Evolutionary conservation across 2,113 vertebrate species (phyloP).

Genomic region (Trinectes maculatus): DNA sequence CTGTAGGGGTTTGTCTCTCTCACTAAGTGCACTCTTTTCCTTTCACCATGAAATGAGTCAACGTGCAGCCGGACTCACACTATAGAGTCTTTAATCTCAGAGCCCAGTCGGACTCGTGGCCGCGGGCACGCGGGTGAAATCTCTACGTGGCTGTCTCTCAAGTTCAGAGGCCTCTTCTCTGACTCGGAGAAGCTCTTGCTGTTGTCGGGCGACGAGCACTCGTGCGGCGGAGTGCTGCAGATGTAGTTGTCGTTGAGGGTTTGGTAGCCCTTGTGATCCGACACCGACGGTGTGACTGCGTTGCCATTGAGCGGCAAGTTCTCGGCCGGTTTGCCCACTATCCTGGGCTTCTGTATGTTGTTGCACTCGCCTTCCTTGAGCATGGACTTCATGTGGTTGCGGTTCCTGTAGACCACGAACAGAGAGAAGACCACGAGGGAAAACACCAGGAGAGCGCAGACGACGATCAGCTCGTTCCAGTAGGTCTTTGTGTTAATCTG

Average conservation of each 20-base stretch:
- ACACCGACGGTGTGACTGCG: constrained; percentile 73
- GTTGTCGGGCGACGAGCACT: constrained; percentile 82
- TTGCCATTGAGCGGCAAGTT: constrained; percentile 90
- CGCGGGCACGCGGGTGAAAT: constrained; percentile 87
- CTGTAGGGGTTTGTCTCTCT: constrained; percentile 42
- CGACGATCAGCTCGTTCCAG: constrained; percentile 94
- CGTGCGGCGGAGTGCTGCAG: constrained; percentile 84
- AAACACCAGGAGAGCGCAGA: constrained; percentile 85
- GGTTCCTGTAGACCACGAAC: constrained; percentile 88
- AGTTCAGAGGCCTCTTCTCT: constrained; percentile 87
- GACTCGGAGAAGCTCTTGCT: constrained; percentile 86
- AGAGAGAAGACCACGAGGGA: constrained; percentile 83
- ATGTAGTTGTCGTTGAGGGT: constrained; percentile 91
- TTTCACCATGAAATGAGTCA: constrained; percentile 39
- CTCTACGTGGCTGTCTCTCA: constrained; percentile 90
- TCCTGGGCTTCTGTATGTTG: constrained; percentile 82
- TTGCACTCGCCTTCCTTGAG: constrained; percentile 87
- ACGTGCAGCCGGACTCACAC: constrained; percentile 82
- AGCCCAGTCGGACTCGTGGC: constrained; percentile 93
- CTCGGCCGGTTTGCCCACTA: constrained; percentile 82
- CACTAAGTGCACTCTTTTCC: constrained; percentile 57
- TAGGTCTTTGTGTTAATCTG: constrained; percentile 87
- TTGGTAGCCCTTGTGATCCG: constrained; percentile 95
- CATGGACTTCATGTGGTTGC: constrained; percentile 87
- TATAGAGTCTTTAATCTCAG: constrained; percentile 95